Percentiles rank a stretch among this genome's conserved stretches.
phyloP scores from a whole-genome alignment of 2,797 vertebrate species.

The Nothura maculosa region DNA sequence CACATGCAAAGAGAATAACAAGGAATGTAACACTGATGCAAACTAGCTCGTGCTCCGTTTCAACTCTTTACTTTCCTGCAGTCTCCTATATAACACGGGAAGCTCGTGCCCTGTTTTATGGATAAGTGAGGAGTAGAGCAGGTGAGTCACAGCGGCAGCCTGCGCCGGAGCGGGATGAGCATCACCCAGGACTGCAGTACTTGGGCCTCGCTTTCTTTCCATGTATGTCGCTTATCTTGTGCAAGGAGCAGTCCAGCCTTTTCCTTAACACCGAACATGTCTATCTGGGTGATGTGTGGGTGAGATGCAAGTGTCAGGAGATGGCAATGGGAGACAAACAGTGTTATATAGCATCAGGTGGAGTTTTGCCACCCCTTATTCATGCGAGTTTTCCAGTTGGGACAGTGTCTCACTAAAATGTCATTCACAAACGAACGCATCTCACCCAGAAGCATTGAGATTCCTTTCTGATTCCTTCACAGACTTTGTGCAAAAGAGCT shows the following conservation, averaged over 20 bases:
- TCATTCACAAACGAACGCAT: background rate
- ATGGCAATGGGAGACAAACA: background rate
- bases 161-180: background rate
- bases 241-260: background rate
- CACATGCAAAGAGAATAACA: background rate
- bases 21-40: background rate
- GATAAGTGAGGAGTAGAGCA: background rate
- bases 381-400: background rate
- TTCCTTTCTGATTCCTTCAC: background rate
- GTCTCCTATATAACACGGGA: background rate
- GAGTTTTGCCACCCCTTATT: background rate
- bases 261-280: background rate
- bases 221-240: background rate
- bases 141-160: background rate
- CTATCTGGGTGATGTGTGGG: background rate
- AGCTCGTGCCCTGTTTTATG: background rate
- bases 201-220: background rate
- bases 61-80: background rate
- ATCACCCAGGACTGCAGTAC: background rate
- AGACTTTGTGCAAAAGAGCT: background rate
- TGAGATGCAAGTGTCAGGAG: background rate
- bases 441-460: background rate
- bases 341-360: rapidly evolving
- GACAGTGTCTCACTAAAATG: background rate
- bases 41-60: background rate